phyloP scores from a whole-genome alignment of 2,797 vertebrate species.

The Sphaeramia orbicularis region DNA sequence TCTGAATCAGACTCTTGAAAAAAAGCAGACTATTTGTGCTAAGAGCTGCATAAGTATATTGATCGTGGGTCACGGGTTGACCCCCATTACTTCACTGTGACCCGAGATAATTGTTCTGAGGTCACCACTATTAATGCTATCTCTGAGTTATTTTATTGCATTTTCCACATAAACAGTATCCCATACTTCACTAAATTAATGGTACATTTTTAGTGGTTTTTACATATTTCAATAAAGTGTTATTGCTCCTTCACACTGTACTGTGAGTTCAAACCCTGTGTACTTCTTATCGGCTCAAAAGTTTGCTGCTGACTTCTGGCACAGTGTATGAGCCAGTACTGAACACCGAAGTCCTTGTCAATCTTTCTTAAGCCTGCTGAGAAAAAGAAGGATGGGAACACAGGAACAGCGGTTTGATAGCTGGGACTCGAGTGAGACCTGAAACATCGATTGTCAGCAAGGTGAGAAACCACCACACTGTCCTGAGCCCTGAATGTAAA shows the following conservation, averaged over 20 bases:
- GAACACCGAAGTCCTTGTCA: constrained; percentile 61
- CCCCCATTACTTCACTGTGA: constrained; percentile 38
- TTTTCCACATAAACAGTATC: background rate
- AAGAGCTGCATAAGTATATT: constrained; percentile 56
- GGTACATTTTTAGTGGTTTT: too few species aligned
- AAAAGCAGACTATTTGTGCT: constrained; percentile 44
- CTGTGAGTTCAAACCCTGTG: constrained; percentile 22
- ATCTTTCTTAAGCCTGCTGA: constrained; percentile 56
- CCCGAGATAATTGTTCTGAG: constrained; percentile 44
- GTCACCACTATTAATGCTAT: constrained; percentile 43
- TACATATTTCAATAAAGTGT: too few species aligned
- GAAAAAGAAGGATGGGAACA: constrained; percentile 17
- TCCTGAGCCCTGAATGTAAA: constrained; percentile 9
- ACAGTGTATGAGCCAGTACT: constrained; percentile 51
- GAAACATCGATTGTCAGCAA: constrained; percentile 49
- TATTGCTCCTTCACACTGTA: background rate
- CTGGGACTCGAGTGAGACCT: constrained; percentile 22
- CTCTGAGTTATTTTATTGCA: constrained; percentile 21
- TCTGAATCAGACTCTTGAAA: too few species aligned
- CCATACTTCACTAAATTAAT: background rate
- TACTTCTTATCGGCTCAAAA: constrained; percentile 26
- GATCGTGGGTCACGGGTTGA: constrained; percentile 56
- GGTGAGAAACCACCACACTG: constrained; percentile 28
- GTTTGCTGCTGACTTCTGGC: constrained; percentile 55
- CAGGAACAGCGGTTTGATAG: constrained; percentile 12